Evolutionary conservation across 2,797 vertebrate genomes (phyloP).

Genomic region (Microctenopoma stevenorrisi): DNA sequence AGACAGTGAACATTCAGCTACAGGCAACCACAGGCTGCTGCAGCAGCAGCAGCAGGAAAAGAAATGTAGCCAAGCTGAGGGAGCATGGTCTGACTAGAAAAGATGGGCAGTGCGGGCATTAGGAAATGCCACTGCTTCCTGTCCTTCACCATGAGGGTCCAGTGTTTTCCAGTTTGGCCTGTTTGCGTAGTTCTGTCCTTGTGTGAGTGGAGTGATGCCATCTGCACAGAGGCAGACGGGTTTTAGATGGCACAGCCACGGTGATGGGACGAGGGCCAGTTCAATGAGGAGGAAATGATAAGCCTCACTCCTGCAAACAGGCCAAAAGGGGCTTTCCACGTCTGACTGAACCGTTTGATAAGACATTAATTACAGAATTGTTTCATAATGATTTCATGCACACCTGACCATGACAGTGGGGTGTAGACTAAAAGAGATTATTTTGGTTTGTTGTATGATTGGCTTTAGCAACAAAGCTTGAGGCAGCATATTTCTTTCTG

Average conservation of each 20-base stretch:
- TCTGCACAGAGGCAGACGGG: constrained; percentile 34
- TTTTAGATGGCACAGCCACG: constrained; percentile 52
- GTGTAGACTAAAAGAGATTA: constrained; percentile 2
- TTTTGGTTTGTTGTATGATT: neutral
- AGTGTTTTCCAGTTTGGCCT: constrained; percentile 50
- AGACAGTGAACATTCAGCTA: constrained; percentile 70
- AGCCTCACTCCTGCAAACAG: constrained; percentile 28
- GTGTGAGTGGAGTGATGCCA: constrained; percentile 42
- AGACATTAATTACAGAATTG: constrained; percentile 17
- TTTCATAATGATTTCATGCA: constrained; percentile 25
- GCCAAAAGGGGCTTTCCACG: constrained; percentile 39
- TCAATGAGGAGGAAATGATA: constrained; percentile 61
- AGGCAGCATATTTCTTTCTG: constrained; percentile 26
- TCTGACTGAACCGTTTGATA: constrained; percentile 7
- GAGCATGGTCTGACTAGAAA: constrained; percentile 48
- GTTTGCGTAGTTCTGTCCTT: constrained; percentile 46
- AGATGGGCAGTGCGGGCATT: constrained; percentile 27
- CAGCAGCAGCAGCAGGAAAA: constrained; percentile 46
- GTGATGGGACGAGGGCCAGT: constrained; percentile 36
- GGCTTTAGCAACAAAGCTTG: neutral
- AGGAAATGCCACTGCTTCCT: constrained; percentile 45
- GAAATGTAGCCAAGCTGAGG: constrained; percentile 48
- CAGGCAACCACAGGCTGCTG: constrained; percentile 62
- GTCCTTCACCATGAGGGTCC: constrained; percentile 16
- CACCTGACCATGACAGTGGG: constrained; percentile 6